phyloP scores from a whole-genome alignment of 2,888 invertebrate genomes.

The Melinaea marsaeus region DNA sequence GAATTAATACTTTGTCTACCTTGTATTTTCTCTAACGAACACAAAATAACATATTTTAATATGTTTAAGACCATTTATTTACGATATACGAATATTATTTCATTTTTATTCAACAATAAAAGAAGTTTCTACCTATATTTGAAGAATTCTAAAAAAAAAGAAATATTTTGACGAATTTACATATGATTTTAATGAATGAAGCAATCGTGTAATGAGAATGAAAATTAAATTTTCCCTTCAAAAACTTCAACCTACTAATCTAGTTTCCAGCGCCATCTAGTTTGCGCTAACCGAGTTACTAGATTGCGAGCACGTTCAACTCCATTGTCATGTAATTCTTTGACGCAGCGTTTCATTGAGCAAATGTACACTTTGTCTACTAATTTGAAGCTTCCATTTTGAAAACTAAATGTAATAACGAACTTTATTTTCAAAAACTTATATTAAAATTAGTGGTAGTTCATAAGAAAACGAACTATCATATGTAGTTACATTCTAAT shows the following conservation, averaged over 20 bases:
- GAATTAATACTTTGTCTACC: neutral
- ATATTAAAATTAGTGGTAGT: no score
- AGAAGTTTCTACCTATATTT: no score
- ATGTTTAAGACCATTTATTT: no score
- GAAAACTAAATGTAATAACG: neutral
- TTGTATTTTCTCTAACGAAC: neutral
- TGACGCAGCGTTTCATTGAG: slow-evolving; percentile 9
- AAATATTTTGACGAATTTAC: no score
- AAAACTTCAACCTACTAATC: slow-evolving; percentile 8
- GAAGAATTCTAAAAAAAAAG: no score
- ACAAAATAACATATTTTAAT: neutral
- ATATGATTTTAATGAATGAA: no score
- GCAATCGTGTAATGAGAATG: neutral
- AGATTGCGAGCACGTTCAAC: slow-evolving; percentile 11
- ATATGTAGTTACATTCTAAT: neutral
- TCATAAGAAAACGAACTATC: no score
- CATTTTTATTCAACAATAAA: no score
- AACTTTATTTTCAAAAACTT: neutral
- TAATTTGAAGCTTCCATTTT: slow-evolving; percentile 5
- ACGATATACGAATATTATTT: no score
- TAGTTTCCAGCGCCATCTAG: slow-evolving; percentile 11
- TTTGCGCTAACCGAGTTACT: slow-evolving; percentile 14
- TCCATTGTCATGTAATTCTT: slow-evolving; percentile 14
- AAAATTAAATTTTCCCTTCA: neutral
- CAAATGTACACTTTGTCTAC: slow-evolving; percentile 4